A percentile compares a stretch with the other conserved stretches of the same genome.
Evolutionary conservation across 2,113 vertebrate genomes (phyloP).

Genomic region (Perccottus glenii): DNA sequence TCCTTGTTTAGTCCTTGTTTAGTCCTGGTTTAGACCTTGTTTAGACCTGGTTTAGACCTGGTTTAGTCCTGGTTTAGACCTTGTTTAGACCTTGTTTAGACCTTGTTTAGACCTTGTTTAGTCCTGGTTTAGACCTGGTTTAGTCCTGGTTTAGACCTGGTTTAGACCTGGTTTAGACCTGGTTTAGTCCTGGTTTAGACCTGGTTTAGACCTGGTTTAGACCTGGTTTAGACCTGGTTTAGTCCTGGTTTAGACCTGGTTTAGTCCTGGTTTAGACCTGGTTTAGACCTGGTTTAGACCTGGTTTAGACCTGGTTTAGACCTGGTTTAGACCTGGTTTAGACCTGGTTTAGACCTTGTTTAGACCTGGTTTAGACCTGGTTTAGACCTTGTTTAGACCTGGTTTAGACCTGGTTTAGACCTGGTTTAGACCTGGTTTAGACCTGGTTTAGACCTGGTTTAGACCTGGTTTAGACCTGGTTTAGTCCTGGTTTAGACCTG

Average conservation of each 20-base stretch:
- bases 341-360: not conserved
- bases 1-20: too few relatives aligned
- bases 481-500: not conserved
- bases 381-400: not conserved
- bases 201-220: too few relatives aligned
- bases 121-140: not conserved
- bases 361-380: not conserved
- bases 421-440: not conserved
- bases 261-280: not conserved
- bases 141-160: not conserved
- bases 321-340: not conserved
- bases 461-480: not conserved
- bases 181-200: not conserved
- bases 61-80: not conserved
- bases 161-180: not conserved
- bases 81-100: too few relatives aligned
- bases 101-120: too few relatives aligned
- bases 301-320: not conserved
- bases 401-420: too few relatives aligned
- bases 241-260: not conserved
- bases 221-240: too few relatives aligned
- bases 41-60: not conserved
- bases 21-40: not conserved
- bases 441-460: not conserved
- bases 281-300: not conserved